These are phyloP conservation scores for Pseudanteris insignis DNA, from an alignment of 2,888 invertebrate species.

Conservation along the genomic window DNA sequence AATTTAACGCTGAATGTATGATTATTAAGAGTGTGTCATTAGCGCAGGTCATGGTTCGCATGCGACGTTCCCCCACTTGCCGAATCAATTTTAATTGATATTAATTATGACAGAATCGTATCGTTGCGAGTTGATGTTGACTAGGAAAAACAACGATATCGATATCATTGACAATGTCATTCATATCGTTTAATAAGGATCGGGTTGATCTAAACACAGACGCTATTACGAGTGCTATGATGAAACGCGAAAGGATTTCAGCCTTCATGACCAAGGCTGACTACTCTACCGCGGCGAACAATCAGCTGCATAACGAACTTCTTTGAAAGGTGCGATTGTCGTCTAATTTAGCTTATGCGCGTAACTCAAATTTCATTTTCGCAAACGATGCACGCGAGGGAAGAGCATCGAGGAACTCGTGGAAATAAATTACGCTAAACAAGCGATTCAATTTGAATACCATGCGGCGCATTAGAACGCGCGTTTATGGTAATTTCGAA, in stretches of 20 bases:
- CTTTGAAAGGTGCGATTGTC: slow-evolving; percentile 37
- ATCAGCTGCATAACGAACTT: slow-evolving; percentile 38
- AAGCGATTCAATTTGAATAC: too few relatives aligned
- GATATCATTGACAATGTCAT: slow-evolving; percentile 16
- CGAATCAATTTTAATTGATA: too few relatives aligned
- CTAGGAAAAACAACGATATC: slow-evolving; percentile 3
- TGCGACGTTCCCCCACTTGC: too few relatives aligned
- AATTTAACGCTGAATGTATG: too few relatives aligned
- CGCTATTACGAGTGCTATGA: slow-evolving; percentile 49
- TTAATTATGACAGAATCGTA: too few relatives aligned
- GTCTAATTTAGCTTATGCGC: slow-evolving; percentile 18
- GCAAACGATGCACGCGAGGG: background rate
- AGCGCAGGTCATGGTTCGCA: too few relatives aligned
- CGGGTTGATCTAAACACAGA: slow-evolving; percentile 33
- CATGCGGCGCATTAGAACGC: too few relatives aligned
- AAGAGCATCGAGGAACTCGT: too few relatives aligned
- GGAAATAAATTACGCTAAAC: too few relatives aligned
- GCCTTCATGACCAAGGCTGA: slow-evolving; percentile 61
- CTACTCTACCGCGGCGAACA: slow-evolving; percentile 49
- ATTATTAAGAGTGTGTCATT: too few relatives aligned
- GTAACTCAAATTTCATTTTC: slow-evolving; percentile 4
- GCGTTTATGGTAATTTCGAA: too few relatives aligned
- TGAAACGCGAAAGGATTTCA: slow-evolving; percentile 62
- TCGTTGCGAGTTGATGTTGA: too few relatives aligned
- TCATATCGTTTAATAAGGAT: slow-evolving; percentile 30